Conservation (phyloP, 2,113 vertebrate species). For the Clarias batrachus region DNA sequence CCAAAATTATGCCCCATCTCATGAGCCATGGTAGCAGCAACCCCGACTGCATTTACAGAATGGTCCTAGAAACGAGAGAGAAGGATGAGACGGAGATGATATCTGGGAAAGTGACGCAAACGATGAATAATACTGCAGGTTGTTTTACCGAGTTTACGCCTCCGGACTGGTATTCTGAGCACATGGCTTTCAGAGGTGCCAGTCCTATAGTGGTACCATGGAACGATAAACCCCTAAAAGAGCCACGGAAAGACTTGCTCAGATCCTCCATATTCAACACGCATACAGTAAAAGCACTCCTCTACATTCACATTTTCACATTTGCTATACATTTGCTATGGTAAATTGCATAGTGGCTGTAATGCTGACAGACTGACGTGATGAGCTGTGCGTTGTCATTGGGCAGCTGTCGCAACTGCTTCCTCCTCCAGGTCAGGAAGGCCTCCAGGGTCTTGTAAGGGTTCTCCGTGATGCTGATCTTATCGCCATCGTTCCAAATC, state of each 20-base stretch:
- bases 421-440: conserved; percentile 91
- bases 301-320: not conserved
- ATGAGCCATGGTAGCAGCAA: conserved; percentile 93
- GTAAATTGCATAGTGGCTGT: not conserved
- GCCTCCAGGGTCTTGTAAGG: conserved; percentile 88
- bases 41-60: conserved; percentile 84
- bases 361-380: conserved; percentile 76
- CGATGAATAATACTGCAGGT: not conserved
- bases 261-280: not conserved
- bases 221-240: conserved; percentile 83
- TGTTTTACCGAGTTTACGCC: conserved; percentile 94
- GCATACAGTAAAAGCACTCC: not conserved
- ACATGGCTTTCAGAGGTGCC: conserved; percentile 95
- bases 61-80: conserved; percentile 40
- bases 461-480: conserved; percentile 82
- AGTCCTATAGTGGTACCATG: conserved; percentile 92
- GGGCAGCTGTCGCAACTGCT: conserved; percentile 76
- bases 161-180: conserved; percentile 93
- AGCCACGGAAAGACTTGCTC: conserved; percentile 42
- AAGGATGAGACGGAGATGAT: not conserved
- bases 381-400: conserved; percentile 97
- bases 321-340: not conserved
- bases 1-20: conserved; percentile 99
- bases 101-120: not conserved
- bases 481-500: conserved; percentile 84